Conservation (phyloP, 2,797 vertebrate genomes). For the Falco peregrinus region DNA sequence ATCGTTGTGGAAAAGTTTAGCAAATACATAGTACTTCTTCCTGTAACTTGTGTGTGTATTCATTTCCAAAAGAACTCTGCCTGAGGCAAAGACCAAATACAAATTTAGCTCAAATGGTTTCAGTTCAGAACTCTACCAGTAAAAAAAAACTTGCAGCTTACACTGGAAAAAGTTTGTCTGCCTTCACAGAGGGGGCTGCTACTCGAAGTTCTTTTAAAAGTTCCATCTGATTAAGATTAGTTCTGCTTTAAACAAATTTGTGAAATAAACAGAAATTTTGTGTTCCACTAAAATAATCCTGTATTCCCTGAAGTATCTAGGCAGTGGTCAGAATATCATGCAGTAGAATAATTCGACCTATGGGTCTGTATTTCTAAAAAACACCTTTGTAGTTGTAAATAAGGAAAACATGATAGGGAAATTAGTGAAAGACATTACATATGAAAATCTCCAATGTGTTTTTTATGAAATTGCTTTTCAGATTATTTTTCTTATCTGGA, state of each 20-base stretch:
- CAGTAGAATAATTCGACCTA: background rate
- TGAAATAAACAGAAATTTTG: background rate
- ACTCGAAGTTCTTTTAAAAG: background rate
- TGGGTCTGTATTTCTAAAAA: background rate
- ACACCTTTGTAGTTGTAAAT: background rate
- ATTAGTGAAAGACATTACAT: background rate
- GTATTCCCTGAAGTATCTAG: background rate
- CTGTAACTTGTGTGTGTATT: background rate
- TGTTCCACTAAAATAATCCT: background rate
- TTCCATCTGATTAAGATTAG: background rate
- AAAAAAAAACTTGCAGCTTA: background rate
- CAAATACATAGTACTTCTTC: background rate
- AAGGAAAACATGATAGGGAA: background rate
- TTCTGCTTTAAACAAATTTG: constrained; percentile 4
- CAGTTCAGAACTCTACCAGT: background rate
- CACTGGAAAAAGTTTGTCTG: constrained; percentile 1
- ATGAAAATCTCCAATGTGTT: background rate
- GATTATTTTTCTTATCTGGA: background rate
- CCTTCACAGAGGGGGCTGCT: background rate
- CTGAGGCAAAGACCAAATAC: background rate
- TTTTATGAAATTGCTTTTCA: background rate
- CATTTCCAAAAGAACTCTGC: background rate
- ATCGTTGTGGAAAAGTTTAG: background rate
- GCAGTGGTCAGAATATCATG: background rate
- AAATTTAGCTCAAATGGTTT: background rate